Conservation (phyloP, 2,797 vertebrate species). For the Chloroceryle inda region DNA sequence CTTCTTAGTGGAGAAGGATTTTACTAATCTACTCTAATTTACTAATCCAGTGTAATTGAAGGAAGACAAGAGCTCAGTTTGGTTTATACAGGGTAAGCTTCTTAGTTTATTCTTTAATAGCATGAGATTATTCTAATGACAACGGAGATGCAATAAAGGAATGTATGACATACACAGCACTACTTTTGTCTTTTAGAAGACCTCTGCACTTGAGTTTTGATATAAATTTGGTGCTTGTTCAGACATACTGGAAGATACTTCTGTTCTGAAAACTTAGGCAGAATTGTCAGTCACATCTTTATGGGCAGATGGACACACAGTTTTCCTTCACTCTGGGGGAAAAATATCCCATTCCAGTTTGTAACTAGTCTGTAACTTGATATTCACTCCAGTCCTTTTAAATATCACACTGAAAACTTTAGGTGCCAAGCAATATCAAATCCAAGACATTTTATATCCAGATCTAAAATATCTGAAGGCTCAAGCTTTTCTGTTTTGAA, state of each 20-base stretch:
- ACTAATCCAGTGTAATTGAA: slow-evolving; percentile 33
- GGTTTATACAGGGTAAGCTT: not conserved
- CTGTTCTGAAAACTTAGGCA: not conserved
- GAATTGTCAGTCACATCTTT: not conserved
- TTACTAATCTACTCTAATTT: slow-evolving; percentile 45
- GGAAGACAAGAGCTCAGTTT: slow-evolving; percentile 7
- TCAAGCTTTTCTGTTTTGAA: not conserved
- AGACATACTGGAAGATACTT: not conserved
- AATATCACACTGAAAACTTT: not conserved
- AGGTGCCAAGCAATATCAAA: not conserved
- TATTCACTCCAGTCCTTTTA: not conserved
- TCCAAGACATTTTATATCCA: not conserved
- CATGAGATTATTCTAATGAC: not conserved
- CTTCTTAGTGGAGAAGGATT: slow-evolving; percentile 11
- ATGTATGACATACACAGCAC: not conserved
- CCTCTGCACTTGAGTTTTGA: not conserved
- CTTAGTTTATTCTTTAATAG: slow-evolving; percentile 35
- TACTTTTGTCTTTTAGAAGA: not conserved
- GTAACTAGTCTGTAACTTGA: not conserved
- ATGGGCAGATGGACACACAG: not conserved
- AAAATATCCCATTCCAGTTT: not conserved
- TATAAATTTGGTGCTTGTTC: not conserved
- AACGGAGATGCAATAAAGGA: not conserved
- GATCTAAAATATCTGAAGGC: not conserved
- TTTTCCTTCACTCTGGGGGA: not conserved